Evolutionary conservation across 2,113 vertebrate species (phyloP), one percentile per base, ranked within the genome.

Genomic region (Tursiops truncatus): DNA sequence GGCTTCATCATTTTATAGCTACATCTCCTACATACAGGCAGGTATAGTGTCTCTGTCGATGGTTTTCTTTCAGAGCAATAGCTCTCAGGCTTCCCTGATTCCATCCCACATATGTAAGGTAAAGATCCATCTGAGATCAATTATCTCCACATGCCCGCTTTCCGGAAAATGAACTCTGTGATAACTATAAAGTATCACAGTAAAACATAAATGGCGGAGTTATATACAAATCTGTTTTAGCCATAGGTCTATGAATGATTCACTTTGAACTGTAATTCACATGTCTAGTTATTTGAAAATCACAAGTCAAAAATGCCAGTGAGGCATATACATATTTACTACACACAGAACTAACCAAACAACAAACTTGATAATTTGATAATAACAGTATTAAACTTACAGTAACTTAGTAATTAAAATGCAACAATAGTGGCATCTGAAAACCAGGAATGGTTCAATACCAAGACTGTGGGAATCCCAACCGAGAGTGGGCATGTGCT

Each of bases 41-140:
- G 56, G 33, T 1, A 31, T 0, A 5, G 9, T 1, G 10, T n/a
- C 20, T 67, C 41, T 33, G n/a, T 21, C 33, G 5, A 20, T 3
- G 33, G 33, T 23, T 11, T 74, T 84, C 94, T n/a, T 31, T 84
- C 23, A 76, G 25, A 62, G 44, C 25, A 76, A 8, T 3, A 41
- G 41, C 31, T 62, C 44, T 53, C 47, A 60, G 17, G 31, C 56
- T 18, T n/a, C 50, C 71, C 41, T 31, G 33, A 21, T 60, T 56
- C 70, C n/a, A 84, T 9, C 4, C 92, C 89, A 89, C 67, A 41
- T 1, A 44, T 2, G 5, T 33, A 28, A 67, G 68, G 44, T 33
- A 81, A 68, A 74, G 36, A 60, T 7, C n/a, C 62, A 31, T 6
- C 53, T 12, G 88, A 83, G 50, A 63, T 15, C 41, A 70, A 33